A percentile compares a stretch with the other conserved stretches of the same genome.
phyloP scores from a whole-genome alignment of 2,797 vertebrate species.

The Florisuga fusca region DNA sequence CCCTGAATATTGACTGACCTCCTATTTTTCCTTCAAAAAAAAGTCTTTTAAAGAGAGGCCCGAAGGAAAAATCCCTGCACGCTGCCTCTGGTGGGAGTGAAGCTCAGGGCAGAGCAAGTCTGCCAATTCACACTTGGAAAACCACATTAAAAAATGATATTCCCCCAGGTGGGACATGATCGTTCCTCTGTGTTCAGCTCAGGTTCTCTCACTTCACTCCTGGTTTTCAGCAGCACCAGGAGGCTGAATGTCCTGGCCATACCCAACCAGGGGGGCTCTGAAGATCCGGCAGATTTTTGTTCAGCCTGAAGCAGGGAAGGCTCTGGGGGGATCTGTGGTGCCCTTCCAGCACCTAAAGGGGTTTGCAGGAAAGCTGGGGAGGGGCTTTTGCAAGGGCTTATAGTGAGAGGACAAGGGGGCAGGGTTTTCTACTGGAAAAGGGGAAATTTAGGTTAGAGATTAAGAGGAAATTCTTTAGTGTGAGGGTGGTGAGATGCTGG shows the following conservation, averaged over 20 bases:
- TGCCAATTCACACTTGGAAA: background rate
- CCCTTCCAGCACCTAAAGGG: too few species aligned
- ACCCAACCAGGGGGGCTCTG: background rate
- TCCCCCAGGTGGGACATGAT: background rate
- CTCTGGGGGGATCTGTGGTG: too few species aligned
- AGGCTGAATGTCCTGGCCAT: background rate
- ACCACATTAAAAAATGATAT: background rate
- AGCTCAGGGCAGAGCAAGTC: background rate
- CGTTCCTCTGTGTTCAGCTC: background rate
- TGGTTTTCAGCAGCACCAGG: background rate
- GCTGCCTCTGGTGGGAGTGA: background rate
- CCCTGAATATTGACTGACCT: background rate
- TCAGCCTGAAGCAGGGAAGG: too few species aligned
- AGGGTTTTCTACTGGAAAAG: too few species aligned
- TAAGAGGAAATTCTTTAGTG: too few species aligned
- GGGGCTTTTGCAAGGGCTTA: too few species aligned
- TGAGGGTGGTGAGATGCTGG: too few species aligned
- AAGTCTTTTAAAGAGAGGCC: background rate
- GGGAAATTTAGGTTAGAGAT: too few species aligned
- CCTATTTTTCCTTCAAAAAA: background rate
- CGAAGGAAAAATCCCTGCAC: background rate
- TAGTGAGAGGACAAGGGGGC: too few species aligned
- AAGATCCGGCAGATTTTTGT: background rate
- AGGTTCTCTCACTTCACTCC: background rate
- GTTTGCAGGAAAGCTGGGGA: too few species aligned